Base-by-base conservation (phyloP, 2,113 vertebrate species). In the Brachyistius frenatus region DNA sequence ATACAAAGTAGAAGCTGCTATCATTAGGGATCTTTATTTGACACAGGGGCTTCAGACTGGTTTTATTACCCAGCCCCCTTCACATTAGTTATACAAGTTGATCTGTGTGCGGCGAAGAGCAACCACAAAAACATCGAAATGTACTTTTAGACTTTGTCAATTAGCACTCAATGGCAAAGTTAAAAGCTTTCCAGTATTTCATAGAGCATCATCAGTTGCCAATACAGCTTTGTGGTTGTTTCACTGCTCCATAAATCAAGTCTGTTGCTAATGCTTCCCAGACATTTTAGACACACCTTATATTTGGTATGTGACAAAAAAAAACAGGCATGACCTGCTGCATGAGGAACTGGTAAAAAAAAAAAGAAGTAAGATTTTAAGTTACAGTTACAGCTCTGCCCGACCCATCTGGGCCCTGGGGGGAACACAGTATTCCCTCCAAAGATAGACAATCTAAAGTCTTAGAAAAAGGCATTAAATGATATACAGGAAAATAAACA, bases 381-480 rank as follows among this genome's bases (percentile, higher is more conserved):
- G 23, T 23, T 23, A 23, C 23, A 23, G 82, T 91, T 91, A 89
- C 73, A 60, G 44, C 88, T 68, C 66, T 78, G 57, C 66, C 63
- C 66, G 57, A 83, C 81, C 84, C 80, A 85, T 83, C 61, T 39
- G 76, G 67, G 74, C 56, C 62, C 76, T 54, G 13, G 62, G 76
- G 87, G 84, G 75, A 89, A 82, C 81, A 73, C 81, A 71, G 75
- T 76, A 89, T 85, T 90, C 86, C 87, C 86, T 80, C 81, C 78
- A 84, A 89, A 90, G 88, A 93, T 89, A 72, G 66, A 23, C 23
- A 23, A 23, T 23, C 23, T 23, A 23, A 23, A 23, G 23, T 23
- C 30, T 44, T 11, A 44, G 16, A 23, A 52, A 32, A 3, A 7
- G 13, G 5, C 11, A 15, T 5, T 30, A 39, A 71, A 41, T 11